phyloP scores from a whole-genome alignment of 2,797 vertebrate genomes.

The Acipenser oxyrinchus region DNA sequence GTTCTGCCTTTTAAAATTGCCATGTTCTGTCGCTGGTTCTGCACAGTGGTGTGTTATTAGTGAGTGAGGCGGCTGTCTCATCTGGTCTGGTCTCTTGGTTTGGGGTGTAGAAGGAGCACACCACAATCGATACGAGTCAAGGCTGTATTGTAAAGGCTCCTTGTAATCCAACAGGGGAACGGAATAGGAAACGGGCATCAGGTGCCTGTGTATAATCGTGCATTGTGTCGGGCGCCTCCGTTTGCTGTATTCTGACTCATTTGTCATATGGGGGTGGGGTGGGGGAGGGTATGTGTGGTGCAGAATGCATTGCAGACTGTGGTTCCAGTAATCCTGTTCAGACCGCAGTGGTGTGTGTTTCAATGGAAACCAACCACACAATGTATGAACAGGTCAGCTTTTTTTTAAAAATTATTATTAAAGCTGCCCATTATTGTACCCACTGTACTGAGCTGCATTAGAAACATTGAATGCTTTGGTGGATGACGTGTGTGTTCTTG shows the following conservation, averaged over 20 bases:
- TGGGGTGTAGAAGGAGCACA: too few relatives aligned
- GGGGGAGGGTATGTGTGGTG: conserved; percentile 32
- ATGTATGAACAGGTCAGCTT: not conserved
- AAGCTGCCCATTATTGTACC: too few relatives aligned
- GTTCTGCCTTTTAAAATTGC: too few relatives aligned
- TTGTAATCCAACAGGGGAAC: conserved; percentile 32
- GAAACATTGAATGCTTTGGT: too few relatives aligned
- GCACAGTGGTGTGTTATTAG: too few relatives aligned
- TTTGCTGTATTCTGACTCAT: conserved; percentile 45
- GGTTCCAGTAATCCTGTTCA: conserved; percentile 8
- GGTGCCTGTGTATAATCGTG: conserved; percentile 46
- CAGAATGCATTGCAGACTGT: conserved; percentile 13
- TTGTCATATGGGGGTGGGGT: conserved; percentile 58
- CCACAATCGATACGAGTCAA: too few relatives aligned
- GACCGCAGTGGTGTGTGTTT: not conserved
- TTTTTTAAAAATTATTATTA: not conserved
- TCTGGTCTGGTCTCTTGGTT: too few relatives aligned
- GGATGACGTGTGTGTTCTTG: too few relatives aligned
- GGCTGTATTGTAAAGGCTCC: conserved; percentile 34
- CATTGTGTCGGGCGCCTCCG: conserved; percentile 34
- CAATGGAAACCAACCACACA: not conserved
- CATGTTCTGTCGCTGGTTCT: too few relatives aligned
- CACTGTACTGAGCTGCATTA: too few relatives aligned
- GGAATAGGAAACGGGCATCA: conserved; percentile 38
- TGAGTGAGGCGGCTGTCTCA: too few relatives aligned